A percentile compares a stretch with the other conserved stretches of the same genome.
Evolutionary conservation across 2,113 vertebrate species (phyloP).

Genomic region (Odontesthes bonariensis): DNA sequence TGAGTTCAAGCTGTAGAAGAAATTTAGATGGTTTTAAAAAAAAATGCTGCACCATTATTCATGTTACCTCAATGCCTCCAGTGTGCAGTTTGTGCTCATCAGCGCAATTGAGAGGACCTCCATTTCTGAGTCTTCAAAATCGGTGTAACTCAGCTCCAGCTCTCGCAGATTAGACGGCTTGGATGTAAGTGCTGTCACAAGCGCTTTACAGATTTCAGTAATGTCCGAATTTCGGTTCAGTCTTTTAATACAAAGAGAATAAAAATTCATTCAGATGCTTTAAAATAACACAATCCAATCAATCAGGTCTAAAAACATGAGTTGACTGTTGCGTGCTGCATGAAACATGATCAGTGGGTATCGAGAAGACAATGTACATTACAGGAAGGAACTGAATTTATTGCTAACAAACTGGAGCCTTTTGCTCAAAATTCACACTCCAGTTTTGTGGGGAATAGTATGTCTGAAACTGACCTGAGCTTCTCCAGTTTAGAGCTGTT

Average conservation of each 20-base stretch:
- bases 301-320: not conserved
- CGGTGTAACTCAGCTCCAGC: slow-evolving; percentile 31
- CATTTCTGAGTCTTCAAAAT: slow-evolving; percentile 34
- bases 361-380: not conserved
- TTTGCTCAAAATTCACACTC: too few relatives aligned
- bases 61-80: slow-evolving; percentile 36
- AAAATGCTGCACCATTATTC: not conserved
- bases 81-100: slow-evolving; percentile 27
- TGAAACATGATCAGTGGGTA: too few relatives aligned
- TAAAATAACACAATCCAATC: too few relatives aligned
- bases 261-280: not conserved
- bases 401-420: too few relatives aligned
- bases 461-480: slow-evolving; percentile 39
- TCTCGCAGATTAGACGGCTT: slow-evolving; percentile 10
- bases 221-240: not conserved
- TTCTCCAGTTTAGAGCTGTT: slow-evolving; percentile 18
- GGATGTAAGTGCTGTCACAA: slow-evolving; percentile 11
- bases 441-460: too few relatives aligned
- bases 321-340: too few relatives aligned
- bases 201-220: slow-evolving; percentile 9
- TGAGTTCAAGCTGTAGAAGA: too few relatives aligned
- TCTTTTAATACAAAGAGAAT: slow-evolving; percentile 16
- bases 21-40: too few relatives aligned
- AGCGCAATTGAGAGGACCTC: slow-evolving; percentile 36
- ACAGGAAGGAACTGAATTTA: too few relatives aligned